These are phyloP conservation scores for Cossypha heuglini DNA, from an alignment of 2,797 vertebrate genomes.

Conservation along the genomic window DNA sequence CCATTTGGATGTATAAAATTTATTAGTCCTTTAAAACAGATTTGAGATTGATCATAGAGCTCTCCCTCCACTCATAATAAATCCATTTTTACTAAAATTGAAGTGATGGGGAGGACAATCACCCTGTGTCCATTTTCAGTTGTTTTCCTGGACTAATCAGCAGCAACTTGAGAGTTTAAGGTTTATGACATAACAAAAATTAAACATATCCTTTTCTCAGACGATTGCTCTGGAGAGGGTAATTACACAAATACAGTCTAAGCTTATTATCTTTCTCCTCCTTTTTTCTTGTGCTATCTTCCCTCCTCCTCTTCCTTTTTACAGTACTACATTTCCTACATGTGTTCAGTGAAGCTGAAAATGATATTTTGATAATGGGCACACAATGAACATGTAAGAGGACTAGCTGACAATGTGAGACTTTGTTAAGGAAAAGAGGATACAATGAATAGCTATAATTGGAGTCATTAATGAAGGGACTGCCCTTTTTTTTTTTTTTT, in stretches of 20 bases:
- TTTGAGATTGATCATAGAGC: background rate
- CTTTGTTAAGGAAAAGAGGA: slow-evolving; percentile 76
- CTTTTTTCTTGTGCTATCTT: background rate
- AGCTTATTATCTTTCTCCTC: slow-evolving; percentile 68
- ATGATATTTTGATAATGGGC: slow-evolving; percentile 81
- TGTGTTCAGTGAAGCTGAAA: slow-evolving; percentile 78
- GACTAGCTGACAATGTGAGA: slow-evolving; percentile 74
- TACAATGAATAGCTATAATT: slow-evolving; percentile 76
- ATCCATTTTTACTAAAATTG: slow-evolving; percentile 16
- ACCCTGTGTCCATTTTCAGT: slow-evolving; percentile 51
- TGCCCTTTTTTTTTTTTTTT: background rate
- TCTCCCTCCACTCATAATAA: slow-evolving; percentile 14
- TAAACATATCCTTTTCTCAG: slow-evolving; percentile 68
- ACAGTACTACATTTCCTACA: slow-evolving; percentile 75
- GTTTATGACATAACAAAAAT: slow-evolving; percentile 70
- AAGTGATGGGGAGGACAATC: background rate
- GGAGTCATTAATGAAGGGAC: slow-evolving; percentile 71
- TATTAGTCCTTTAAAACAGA: slow-evolving; percentile 25
- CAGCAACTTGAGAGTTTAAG: slow-evolving; percentile 51
- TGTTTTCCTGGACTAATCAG: slow-evolving; percentile 60
- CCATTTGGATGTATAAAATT: background rate
- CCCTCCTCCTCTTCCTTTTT: slow-evolving; percentile 51
- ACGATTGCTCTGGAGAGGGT: slow-evolving; percentile 65
- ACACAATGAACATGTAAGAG: slow-evolving; percentile 73
- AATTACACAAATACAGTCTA: slow-evolving; percentile 76